Evolutionary conservation across 2,797 vertebrate species (phyloP), one percentile per base, ranked within the genome.

Genomic region (Peromyscus aztecus): DNA sequence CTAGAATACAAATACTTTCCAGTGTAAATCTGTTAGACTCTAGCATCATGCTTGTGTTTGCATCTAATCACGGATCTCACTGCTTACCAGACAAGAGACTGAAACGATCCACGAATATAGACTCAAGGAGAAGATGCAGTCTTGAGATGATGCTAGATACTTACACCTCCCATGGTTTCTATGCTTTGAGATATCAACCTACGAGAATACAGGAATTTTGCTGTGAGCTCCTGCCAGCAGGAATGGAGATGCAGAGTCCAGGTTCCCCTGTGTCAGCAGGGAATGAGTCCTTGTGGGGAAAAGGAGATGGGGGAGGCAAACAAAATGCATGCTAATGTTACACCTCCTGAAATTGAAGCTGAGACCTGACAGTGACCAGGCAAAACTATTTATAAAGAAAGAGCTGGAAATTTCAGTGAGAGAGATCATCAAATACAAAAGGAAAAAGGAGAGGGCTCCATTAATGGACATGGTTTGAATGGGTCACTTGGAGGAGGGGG

Each of bases 341-440:
- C 29, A 16, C 43, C 55, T 43, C 9, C 37, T 87, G 63, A 88
- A 89, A 73, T 86, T 89, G 29, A 13, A 71, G 40, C 17, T 59
- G 17, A 85, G 69, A 82, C 23, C 57, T 89, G 61, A 75, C 34
- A 77, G 29, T 52, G 63, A 73, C 55, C 24, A 17, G 14, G 14
- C 55, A 1, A 31, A 88, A 73, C n/a, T 93, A 24, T 34, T 86
- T 34, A 4, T 29, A 61, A 90, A 49, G 34, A 82, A 57, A 83
- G 37, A 89, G 34, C 34, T 94, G 49, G 63, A n/a, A 69, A 17
- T 93, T 93, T 91, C 61, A 52, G 23, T 52, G 29, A 77, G 85
- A 82, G 59, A 49, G 7, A 85, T 37, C 16, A 83, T 55, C 16
- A 46, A 91, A 59, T 67, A 82, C 27, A 57, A n/a, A 94, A 80